A percentile compares a stretch with the other conserved stretches of the same genome.
Conservation (phyloP, 2,113 vertebrate genomes). For the Cricetomys ansorgei region DNA sequence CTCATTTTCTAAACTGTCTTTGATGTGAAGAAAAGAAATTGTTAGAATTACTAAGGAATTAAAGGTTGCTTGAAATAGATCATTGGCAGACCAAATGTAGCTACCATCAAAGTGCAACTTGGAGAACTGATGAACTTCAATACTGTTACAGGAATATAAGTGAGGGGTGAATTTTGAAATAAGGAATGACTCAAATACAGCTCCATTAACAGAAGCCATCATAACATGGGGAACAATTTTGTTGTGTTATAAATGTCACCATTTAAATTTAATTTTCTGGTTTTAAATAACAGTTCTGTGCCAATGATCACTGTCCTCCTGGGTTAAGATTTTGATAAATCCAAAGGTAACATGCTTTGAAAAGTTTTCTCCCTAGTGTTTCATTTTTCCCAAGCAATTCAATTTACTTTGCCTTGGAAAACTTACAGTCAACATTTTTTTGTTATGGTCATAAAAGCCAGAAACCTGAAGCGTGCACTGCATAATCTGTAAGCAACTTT, state of each 20-base stretch:
- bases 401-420: background rate
- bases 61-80: background rate
- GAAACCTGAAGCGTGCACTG: background rate
- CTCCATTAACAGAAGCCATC: background rate
- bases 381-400: background rate
- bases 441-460: background rate
- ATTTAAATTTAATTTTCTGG: background rate
- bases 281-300: background rate
- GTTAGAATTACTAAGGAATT: background rate
- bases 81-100: background rate
- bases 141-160: background rate
- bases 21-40: background rate
- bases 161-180: background rate
- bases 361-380: background rate
- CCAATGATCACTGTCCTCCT: background rate
- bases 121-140: background rate
- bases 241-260: background rate
- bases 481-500: background rate
- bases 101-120: background rate
- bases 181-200: background rate
- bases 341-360: background rate
- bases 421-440: background rate
- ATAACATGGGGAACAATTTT: background rate
- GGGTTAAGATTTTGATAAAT: background rate
- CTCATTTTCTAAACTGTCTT: background rate